Evolutionary conservation across 2,113 vertebrate species (phyloP).

Genomic region (Tragelaphus buxtoni): DNA sequence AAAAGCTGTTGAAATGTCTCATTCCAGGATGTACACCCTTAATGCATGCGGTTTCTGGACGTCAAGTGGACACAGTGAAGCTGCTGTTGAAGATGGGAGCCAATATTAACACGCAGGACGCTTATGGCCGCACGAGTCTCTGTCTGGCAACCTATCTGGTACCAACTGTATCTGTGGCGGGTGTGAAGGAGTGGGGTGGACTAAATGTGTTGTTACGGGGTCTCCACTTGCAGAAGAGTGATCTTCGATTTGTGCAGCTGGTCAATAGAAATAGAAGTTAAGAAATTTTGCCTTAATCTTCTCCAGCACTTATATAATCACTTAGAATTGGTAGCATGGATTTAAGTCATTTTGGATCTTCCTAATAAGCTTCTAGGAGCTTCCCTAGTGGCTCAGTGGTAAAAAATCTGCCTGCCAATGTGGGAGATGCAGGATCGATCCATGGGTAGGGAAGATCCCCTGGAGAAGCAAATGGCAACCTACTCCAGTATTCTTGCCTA

Average conservation of each 20-base stretch:
- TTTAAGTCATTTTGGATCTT: neutral
- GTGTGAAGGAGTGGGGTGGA: neutral
- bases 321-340: neutral
- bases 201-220: neutral
- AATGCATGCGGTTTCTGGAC: slow-evolving; percentile 92
- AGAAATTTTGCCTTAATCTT: neutral
- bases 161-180: slow-evolving; percentile 18
- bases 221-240: neutral
- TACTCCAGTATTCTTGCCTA: neutral
- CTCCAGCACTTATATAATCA: neutral
- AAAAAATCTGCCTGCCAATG: neutral
- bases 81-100: slow-evolving; percentile 93
- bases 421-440: neutral
- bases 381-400: neutral
- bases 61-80: slow-evolving; percentile 91
- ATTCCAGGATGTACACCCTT: slow-evolving; percentile 85
- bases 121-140: slow-evolving; percentile 88
- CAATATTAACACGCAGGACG: slow-evolving; percentile 90
- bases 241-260: neutral
- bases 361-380: neutral
- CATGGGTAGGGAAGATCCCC: neutral
- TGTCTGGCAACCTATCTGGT: slow-evolving; percentile 92
- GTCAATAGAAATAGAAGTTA: neutral
- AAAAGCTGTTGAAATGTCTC: slow-evolving; percentile 59
- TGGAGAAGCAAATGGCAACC: neutral